Percentiles rank a stretch among this genome's conserved stretches.
Conservation (phyloP, 2,797 vertebrate species). For the Periparus ater region DNA sequence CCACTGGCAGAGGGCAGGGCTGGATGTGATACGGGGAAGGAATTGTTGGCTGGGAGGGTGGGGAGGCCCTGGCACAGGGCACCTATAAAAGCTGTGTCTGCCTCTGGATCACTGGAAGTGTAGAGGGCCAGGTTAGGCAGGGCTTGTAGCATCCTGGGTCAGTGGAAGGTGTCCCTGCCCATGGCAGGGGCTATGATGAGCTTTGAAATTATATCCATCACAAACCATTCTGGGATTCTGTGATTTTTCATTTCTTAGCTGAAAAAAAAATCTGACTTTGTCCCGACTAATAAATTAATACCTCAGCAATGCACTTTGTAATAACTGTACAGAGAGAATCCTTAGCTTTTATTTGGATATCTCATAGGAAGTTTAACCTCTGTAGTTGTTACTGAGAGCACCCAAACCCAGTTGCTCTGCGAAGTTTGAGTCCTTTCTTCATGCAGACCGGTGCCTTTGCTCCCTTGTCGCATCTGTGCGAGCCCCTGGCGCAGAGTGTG, state of each 20-base stretch:
- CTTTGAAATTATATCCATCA: not conserved
- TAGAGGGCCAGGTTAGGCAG: fast-evolving
- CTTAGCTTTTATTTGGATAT: not conserved
- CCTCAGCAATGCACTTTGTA: fast-evolving
- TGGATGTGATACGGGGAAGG: fast-evolving
- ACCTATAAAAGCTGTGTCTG: fast-evolving
- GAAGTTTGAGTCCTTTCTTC: not conserved
- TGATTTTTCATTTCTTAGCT: not conserved
- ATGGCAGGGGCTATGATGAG: not conserved
- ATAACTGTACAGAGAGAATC: not conserved
- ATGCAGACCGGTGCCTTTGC: fast-evolving
- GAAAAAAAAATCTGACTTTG: not conserved
- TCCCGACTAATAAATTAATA: not conserved
- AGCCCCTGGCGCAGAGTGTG: not conserved
- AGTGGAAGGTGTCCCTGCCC: not conserved
- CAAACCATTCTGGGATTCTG: not conserved
- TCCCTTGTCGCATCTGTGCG: not conserved
- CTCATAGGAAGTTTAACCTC: not conserved
- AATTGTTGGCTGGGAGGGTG: fast-evolving
- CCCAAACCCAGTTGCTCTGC: no score
- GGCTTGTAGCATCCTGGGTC: not conserved
- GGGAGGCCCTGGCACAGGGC: fast-evolving
- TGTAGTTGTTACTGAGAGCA: not conserved
- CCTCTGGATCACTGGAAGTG: not conserved
- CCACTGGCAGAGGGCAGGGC: not conserved